phyloP scores from a whole-genome alignment of 2,888 invertebrate species.

The Phyto melanocephala region DNA sequence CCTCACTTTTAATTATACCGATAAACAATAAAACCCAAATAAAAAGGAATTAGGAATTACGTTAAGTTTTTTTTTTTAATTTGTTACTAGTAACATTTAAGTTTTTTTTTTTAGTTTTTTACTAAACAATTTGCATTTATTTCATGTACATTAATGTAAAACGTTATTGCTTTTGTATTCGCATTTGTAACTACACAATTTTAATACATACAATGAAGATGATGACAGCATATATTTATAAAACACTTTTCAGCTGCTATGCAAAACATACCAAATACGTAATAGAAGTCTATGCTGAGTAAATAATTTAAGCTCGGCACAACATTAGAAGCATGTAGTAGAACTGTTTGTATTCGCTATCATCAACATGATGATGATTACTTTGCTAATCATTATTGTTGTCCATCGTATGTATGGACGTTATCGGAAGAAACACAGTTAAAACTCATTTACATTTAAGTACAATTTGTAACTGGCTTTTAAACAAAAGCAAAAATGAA shows the following conservation, averaged over 20 bases:
- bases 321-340: conserved; percentile 36
- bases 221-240: conserved; percentile 10
- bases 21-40: neutral
- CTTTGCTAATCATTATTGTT: neutral
- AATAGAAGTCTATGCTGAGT: neutral
- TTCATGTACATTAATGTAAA: conserved; percentile 16
- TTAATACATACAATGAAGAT: neutral
- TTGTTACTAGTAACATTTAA: conserved; percentile 26
- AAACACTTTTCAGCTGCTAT: too few relatives aligned
- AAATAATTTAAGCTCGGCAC: neutral
- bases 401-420: neutral
- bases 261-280: too few relatives aligned
- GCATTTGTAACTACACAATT: neutral
- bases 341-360: conserved; percentile 51
- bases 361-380: too few relatives aligned
- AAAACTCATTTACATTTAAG: conserved; percentile 63
- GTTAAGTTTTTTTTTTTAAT: conserved; percentile 26
- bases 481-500: neutral
- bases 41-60: neutral
- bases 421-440: conserved; percentile 44
- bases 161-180: neutral
- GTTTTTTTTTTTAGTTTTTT: conserved; percentile 44
- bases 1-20: conserved; percentile 21
- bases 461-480: conserved; percentile 55
- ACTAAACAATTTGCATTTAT: conserved; percentile 62